A percentile compares a stretch with the other conserved stretches of the same genome.
phyloP scores from a whole-genome alignment of 2,797 vertebrate species.

The Gymnopithys bicolor region DNA sequence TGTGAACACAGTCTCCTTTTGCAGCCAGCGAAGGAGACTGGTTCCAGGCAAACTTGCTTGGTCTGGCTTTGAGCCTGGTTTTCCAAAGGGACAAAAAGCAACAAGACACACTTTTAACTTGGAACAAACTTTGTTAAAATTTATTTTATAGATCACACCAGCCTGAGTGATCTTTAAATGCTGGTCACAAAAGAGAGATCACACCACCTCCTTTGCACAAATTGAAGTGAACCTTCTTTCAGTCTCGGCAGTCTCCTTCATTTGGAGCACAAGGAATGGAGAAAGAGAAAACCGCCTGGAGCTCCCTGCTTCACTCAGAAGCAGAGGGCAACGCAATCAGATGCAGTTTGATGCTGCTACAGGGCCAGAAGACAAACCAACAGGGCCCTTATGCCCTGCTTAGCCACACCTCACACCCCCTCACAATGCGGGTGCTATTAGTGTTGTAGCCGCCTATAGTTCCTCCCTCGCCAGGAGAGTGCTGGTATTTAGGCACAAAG shows the following conservation, averaged over 20 bases:
- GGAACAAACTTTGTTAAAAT: conserved; percentile 73
- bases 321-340: conserved; percentile 28
- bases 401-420: conserved; percentile 43
- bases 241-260: conserved; percentile 45
- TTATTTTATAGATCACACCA: conserved; percentile 75
- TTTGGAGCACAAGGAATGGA: conserved; percentile 60
- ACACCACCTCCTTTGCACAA: conserved; percentile 37
- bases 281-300: conserved; percentile 39
- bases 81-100: conserved; percentile 8
- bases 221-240: conserved; percentile 49
- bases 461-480: conserved; percentile 17
- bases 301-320: conserved; percentile 17
- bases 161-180: conserved; percentile 68
- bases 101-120: conserved; percentile 6
- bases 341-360: conserved; percentile 27
- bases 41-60: not conserved
- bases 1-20: fast-evolving
- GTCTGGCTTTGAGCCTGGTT: not conserved
- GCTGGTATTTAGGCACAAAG: conserved; percentile 50
- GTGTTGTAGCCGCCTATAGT: conserved; percentile 51
- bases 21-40: not conserved
- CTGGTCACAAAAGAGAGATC: conserved; percentile 69
- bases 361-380: conserved; percentile 3
- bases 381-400: not conserved
- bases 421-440: conserved; percentile 39